Base-by-base conservation (phyloP, 2,113 vertebrate genomes). In the Gobio gobio region DNA sequence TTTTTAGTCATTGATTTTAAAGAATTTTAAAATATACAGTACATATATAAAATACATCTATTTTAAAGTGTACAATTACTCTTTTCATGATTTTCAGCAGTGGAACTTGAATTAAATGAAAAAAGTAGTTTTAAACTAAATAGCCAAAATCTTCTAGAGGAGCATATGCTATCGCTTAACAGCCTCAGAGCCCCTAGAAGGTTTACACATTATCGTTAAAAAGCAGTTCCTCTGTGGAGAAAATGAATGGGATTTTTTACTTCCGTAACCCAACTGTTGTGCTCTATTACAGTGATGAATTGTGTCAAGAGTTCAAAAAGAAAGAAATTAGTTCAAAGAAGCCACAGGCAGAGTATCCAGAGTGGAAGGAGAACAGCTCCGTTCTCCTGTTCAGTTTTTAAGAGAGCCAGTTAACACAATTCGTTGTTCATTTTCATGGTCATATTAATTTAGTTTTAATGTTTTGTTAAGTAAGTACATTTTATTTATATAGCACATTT, bases 261-360 rank as follows among this genome's bases (percentile, higher is more conserved):
- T 72, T 72, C 36, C 10, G 40, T 49, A 74, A 49, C 22, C 72
- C 13, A 7, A 45, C 22, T 73, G 43, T 73, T 70, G 36, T 43
- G 36, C 36, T 72, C 20, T 43, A 70, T 87, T 84, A 76, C 49
- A 75, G 56, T 80, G 45, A 68, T 79, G 33, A 73, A 40, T 87
- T 86, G 49, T 86, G 43, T 83, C 26, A 83, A 54, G 64, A 83
- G 54, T 83, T 40, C 80, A 68, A 16, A 74, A 74, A 49, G 72
- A 49, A 74, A 74, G 22, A 74, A 74, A 74, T 58, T 36, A 22
- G 63, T 83, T 86, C 43, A 86, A 36, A 66, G 56, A 51, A 26
- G 49, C 49, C n/a, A 6, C 10, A 86, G 33, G 45, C 18, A 20
- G 5, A 76, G 36, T 47, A 54, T 86, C 10, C 36, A 72, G 20